phyloP scores from a whole-genome alignment of 2,113 vertebrate species.

The Puma concolor region DNA sequence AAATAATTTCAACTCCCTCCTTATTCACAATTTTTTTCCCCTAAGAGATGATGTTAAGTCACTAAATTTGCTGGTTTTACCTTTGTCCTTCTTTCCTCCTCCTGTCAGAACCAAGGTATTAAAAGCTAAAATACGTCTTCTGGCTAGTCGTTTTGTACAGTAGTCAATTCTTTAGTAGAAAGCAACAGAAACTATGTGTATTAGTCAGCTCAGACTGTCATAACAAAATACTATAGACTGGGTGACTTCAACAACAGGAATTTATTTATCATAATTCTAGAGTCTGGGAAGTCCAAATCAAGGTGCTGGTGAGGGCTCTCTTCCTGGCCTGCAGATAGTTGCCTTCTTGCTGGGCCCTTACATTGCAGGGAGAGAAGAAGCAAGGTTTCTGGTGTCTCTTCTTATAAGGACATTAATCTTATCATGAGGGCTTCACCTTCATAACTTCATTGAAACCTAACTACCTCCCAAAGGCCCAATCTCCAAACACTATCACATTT shows the following conservation, averaged over 20 bases:
- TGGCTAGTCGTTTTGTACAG: background rate
- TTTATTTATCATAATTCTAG: background rate
- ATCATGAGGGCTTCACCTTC: background rate
- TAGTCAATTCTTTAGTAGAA: background rate
- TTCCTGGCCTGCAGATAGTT: background rate
- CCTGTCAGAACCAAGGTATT: background rate
- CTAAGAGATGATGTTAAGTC: background rate
- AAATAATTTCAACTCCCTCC: background rate
- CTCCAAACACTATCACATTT: background rate
- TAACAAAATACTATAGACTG: background rate
- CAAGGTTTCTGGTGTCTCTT: background rate
- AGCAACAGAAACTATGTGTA: background rate
- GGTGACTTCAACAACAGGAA: background rate
- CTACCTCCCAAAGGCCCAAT: background rate
- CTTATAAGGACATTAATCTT: background rate
- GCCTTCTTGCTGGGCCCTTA: background rate
- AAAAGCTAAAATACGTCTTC: background rate
- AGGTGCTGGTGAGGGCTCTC: background rate
- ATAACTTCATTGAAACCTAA: background rate
- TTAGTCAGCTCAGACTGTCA: background rate
- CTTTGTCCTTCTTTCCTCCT: background rate
- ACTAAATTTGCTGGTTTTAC: background rate
- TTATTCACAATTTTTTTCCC: slow-evolving; percentile 21
- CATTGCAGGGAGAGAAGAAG: background rate
- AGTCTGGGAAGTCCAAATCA: background rate